Base-by-base conservation (phyloP, 2,888 invertebrate species). In the Axea sp. region DNA sequence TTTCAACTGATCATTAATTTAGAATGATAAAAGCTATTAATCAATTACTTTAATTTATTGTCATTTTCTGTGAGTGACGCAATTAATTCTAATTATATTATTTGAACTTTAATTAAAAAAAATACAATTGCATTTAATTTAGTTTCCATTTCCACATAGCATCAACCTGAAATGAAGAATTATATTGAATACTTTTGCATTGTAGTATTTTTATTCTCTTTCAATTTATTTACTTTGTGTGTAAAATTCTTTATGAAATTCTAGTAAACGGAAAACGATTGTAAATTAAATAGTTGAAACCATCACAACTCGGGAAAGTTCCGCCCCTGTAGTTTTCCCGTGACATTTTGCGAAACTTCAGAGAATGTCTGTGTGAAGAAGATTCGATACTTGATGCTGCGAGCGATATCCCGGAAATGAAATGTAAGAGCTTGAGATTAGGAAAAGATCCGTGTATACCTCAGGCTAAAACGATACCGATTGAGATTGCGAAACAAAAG, bases 401-500 rank as follows among this genome's bases (percentile, higher is more conserved):
- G 43, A 47, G 45, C 68, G 59, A 76, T 73, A 77, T 26, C 57
- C 68, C 55, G 78, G 76, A 79, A 78, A 78, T 79, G 76, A 73
- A 78, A 77, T 69, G 41, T 59, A 39, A 47, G 49, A 64, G 33
- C 24, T 26, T 47, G 17, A 26, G 55, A 53, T 68, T 41, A 26
- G 24, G 53, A 5, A 30, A 30, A 53, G 14, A 37, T 41, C 11
- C 7, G 26, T 17, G 35, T n/a, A n/a, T n/a, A n/a, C 30, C 24
- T 8, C 28, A 15, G 28, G 45, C 41, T 9, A 19, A 47, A 39
- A 30, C 12, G 22, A 47, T 24, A 19, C 51, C 15, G 17, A 47
- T 39, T 39, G 57, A 15, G 33, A 71, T 55, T 47, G 33, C 71
- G 26, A 60, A 69, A 60, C 51, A 62, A 51, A 53, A 30, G 41